Evolutionary conservation across 2,888 invertebrate species (phyloP), one percentile per base, ranked within the genome.

Genomic region (Nymphalis polychloros): DNA sequence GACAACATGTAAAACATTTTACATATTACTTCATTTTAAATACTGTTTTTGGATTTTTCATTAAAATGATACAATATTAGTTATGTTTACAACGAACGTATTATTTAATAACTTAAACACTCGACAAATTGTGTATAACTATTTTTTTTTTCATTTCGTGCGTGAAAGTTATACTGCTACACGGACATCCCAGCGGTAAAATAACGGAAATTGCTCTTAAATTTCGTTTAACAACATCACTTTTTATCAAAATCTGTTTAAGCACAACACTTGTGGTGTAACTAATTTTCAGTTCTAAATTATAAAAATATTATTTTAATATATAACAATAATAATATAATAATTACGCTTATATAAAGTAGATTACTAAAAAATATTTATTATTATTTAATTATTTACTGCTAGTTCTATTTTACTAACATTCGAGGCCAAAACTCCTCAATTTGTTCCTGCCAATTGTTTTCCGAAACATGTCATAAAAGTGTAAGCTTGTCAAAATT

Each of bases 171-270:
- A 63, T 67, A 68, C 71, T 68, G 68, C 71, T 70, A 59, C 60
- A 63, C 55, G 50, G 50, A 49, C 55, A n/a, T 48, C 62, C 59
- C 64, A 69, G 64, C 67, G 69, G 72, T 69, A 69, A 71, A 69
- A 61, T 66, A 69, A 68, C 68, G 73, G 70, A 70, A 72, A 69
- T 70, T 71, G 70, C 68, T 70, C 73, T 75, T 72, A 78, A 77
- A 76, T 61, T 65, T 73, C 72, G 72, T 73, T 62, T 20, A 49
- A 48, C 67, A 48, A 69, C 64, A n/a, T 20, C 10, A 57, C n/a
- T 62, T 61, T 60, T 13, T 41, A 41, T 41, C 41, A 41, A 41
- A 41, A 41, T 41, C 0, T 41, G 35, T 41, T 41, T 41, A 41
- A 0, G 41, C 41, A 41, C 41, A 41, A 41, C 41, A 41, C 13